A percentile compares a stretch with the other conserved stretches of the same genome.
Evolutionary conservation across 2,797 vertebrate genomes (phyloP).

Genomic region (Labroides dimidiatus): DNA sequence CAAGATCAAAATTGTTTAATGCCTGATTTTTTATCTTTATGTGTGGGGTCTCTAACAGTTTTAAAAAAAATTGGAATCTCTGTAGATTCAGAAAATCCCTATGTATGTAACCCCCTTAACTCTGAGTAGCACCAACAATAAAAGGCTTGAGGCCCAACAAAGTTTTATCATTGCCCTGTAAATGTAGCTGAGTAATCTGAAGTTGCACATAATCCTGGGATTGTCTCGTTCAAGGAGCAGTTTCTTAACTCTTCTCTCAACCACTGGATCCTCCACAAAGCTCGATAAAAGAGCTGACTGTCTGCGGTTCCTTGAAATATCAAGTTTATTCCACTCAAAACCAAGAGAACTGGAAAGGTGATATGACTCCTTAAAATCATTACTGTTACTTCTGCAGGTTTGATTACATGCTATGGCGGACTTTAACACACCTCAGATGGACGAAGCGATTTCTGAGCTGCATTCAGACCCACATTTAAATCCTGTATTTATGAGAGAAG

Average conservation of each 20-base stretch:
- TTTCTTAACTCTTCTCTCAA: constrained; percentile 52
- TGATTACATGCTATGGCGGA: constrained; percentile 23
- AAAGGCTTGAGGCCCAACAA: constrained; percentile 57
- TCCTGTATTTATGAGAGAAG: neutral
- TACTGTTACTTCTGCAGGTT: constrained; percentile 27
- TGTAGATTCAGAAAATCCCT: too few relatives aligned
- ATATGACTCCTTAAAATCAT: constrained; percentile 24
- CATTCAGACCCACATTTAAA: constrained; percentile 30
- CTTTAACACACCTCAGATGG: constrained; percentile 13
- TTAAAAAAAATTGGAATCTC: too few relatives aligned
- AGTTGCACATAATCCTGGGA: constrained; percentile 57
- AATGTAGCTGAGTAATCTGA: constrained; percentile 56
- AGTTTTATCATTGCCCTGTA: constrained; percentile 50
- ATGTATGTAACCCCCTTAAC: too few relatives aligned
- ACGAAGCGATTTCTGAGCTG: constrained; percentile 15
- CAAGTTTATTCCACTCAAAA: constrained; percentile 2
- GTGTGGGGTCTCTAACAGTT: too few relatives aligned
- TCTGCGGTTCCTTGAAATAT: constrained; percentile 23
- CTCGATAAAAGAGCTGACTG: constrained; percentile 26
- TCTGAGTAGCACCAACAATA: constrained; percentile 54
- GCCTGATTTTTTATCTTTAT: too few relatives aligned
- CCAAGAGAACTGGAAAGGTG: neutral
- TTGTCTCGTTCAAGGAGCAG: constrained; percentile 50
- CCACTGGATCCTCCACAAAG: constrained; percentile 29
- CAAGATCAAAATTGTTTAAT: too few relatives aligned